These are phyloP conservation scores for Apis mellifera DNA, from an alignment of 1,140 invertebrate genomes.

Conservation along the genomic window Amel_HAv3.1 CM009944.2:6521001-6521500, in stretches of 20 bases:
- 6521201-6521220: not conserved
- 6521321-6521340: constrained; percentile 45
- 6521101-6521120: constrained; percentile 55
- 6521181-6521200: not conserved
- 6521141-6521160: constrained; percentile 16
- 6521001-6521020: no score
- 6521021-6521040: no score
- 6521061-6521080: not conserved
- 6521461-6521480: not conserved
- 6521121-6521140: constrained; percentile 34
- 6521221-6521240: not conserved
- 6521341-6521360: constrained; percentile 58
- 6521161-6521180: constrained; percentile 5
- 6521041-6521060: no score
- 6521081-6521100: constrained; percentile 49
- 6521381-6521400: constrained; percentile 60
- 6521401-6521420: constrained; percentile 67
- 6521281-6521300: constrained; percentile 16
- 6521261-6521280: constrained; percentile 1
- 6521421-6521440: constrained; percentile 61
- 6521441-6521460: constrained; percentile 12
- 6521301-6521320: constrained; percentile 35
- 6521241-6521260: not conserved
- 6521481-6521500: not conserved
- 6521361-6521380: constrained; percentile 63